Conservation (phyloP, 2,113 vertebrate species). For the Motacilla alba region DNA sequence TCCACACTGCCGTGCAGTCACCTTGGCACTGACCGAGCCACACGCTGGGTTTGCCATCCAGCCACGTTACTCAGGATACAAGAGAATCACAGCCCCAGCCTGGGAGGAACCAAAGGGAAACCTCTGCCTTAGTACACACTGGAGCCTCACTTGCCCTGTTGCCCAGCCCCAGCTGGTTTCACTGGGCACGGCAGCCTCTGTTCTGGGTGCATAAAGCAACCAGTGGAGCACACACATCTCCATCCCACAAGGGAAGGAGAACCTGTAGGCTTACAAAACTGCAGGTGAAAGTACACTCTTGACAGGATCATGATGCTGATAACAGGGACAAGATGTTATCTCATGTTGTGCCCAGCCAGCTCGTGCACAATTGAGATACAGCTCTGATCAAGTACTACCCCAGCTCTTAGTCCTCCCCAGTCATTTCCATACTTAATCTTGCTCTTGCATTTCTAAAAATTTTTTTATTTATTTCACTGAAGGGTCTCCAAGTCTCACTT, state of each 20-base stretch:
- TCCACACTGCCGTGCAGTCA: neutral
- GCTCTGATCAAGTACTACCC: neutral
- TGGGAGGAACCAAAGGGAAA: neutral
- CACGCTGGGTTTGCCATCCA: neutral
- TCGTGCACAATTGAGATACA: neutral
- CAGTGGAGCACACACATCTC: neutral
- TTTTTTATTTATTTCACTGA: neutral
- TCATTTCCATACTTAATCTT: neutral
- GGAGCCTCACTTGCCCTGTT: neutral
- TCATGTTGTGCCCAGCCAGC: neutral
- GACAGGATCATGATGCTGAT: neutral
- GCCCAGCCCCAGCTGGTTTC: neutral
- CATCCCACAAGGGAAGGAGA: neutral
- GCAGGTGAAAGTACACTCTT: neutral
- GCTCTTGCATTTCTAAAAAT: neutral
- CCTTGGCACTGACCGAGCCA: neutral
- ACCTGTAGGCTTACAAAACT: neutral
- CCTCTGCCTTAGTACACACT: neutral
- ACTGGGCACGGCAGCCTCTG: neutral
- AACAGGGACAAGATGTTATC: neutral
- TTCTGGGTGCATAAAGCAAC: neutral
- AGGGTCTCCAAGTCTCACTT: neutral
- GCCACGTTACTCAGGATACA: accelerated
- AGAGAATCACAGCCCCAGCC: neutral
- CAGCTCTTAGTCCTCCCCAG: neutral